A percentile compares a stretch with the other conserved stretches of the same genome.
phyloP scores from a whole-genome alignment of 53 echinoderm and acorn worm genomes.

The Temnopleurus reevesii region DNA sequence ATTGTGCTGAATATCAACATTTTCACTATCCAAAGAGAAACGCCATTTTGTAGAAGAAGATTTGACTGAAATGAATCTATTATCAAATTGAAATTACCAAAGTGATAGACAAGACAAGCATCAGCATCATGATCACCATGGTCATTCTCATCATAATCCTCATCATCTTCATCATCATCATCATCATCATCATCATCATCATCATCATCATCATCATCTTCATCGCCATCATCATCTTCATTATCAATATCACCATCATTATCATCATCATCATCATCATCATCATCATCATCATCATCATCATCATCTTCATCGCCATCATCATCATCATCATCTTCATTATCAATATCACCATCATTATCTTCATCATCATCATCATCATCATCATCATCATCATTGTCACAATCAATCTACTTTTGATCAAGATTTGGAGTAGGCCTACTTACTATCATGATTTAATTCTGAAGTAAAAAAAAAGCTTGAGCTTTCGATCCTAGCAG shows the following conservation, averaged over 20 bases:
- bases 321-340: background rate
- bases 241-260: background rate
- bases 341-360: constrained; percentile 29
- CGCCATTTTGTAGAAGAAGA: too few relatives aligned
- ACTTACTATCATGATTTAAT: too few relatives aligned
- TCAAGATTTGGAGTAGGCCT: too few relatives aligned
- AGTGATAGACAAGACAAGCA: too few relatives aligned
- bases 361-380: constrained; percentile 23
- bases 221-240: background rate
- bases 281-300: background rate
- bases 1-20: too few relatives aligned
- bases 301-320: background rate
- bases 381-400: constrained; percentile 26
- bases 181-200: background rate
- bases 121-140: background rate
- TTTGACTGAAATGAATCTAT: too few relatives aligned
- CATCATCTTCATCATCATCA: constrained; percentile 25
- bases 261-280: constrained; percentile 19
- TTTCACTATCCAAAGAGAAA: too few relatives aligned
- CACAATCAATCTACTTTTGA: too few relatives aligned
- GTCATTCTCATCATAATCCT: background rate
- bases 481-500: too few relatives aligned
- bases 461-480: too few relatives aligned
- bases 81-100: too few relatives aligned
- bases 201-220: background rate